Percentiles rank a stretch among this genome's conserved stretches.
Conservation (phyloP, 2,797 vertebrate species). For the Scyliorhinus canicula region DNA sequence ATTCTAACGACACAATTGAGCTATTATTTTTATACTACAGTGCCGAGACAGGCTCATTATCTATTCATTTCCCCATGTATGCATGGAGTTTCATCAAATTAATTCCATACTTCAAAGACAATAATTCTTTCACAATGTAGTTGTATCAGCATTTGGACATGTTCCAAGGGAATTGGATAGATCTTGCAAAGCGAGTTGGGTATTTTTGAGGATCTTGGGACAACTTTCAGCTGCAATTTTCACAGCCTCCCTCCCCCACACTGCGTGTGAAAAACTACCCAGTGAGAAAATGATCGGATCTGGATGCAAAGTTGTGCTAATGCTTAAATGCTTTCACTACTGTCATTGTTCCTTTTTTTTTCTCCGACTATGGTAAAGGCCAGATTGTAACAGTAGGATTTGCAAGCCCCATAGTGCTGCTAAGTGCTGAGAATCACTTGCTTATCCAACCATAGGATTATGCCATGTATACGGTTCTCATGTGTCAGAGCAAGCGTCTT, state of each 20-base stretch:
- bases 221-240: neutral
- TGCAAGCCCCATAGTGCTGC: neutral
- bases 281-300: neutral
- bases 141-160: conserved; percentile 13
- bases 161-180: neutral
- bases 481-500: neutral
- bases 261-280: neutral
- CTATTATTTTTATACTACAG: conserved; percentile 28
- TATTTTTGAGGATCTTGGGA: neutral
- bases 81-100: conserved; percentile 21
- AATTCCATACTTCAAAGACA: conserved; percentile 25
- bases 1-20: neutral
- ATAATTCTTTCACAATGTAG: conserved; percentile 7
- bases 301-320: neutral
- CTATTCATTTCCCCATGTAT: conserved; percentile 10
- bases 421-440: conserved; percentile 7
- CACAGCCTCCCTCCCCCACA: neutral
- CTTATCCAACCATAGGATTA: conserved; percentile 33
- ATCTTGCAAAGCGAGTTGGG: neutral
- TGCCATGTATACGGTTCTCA: neutral
- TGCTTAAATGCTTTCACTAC: neutral
- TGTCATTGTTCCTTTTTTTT: neutral
- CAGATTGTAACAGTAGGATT: neutral
- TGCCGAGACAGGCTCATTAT: neutral
- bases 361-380: neutral